Evolutionary conservation across 2,888 invertebrate genomes (phyloP).

Genomic region (Schizotus pectinicornis): DNA sequence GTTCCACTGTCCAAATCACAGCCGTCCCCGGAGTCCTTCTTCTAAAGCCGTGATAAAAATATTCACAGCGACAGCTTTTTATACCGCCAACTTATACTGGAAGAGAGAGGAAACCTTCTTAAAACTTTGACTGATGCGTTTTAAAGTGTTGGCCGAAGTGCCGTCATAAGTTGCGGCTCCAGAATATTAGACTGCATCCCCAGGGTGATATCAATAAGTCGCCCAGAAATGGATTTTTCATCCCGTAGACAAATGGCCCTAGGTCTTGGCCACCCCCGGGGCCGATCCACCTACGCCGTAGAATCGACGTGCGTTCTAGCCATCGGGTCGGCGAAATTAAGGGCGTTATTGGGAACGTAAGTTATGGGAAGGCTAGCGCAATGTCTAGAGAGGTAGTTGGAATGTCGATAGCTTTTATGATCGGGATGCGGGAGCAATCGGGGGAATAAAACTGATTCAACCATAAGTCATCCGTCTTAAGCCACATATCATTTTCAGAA

Average conservation of each 20-base stretch:
- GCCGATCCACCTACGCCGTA: slow-evolving; percentile 42
- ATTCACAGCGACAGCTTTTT: slow-evolving; percentile 50
- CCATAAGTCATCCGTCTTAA: slow-evolving; percentile 11
- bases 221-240: slow-evolving; percentile 62
- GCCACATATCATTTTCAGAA: slow-evolving; percentile 3
- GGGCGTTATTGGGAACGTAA: slow-evolving; percentile 27
- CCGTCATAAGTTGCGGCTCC: slow-evolving; percentile 52
- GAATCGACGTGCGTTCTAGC: slow-evolving; percentile 7
- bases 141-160: slow-evolving; percentile 52
- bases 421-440: slow-evolving; percentile 12
- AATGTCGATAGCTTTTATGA: slow-evolving; percentile 39
- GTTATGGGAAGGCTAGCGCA: slow-evolving; percentile 34
- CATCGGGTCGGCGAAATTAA: slow-evolving; percentile 9
- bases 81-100: slow-evolving; percentile 8
- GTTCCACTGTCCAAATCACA: slow-evolving; percentile 56
- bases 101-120: slow-evolving; percentile 9
- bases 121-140: slow-evolving; percentile 54
- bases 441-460: slow-evolving; percentile 14
- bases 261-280: slow-evolving; percentile 52
- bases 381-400: slow-evolving; percentile 19
- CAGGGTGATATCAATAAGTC: slow-evolving; percentile 61
- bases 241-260: slow-evolving; percentile 58
- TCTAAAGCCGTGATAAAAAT: slow-evolving; percentile 52
- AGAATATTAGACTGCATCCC: slow-evolving; percentile 54
- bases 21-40: slow-evolving; percentile 49